Evolutionary conservation across 2,113 vertebrate genomes (phyloP).

Genomic region (Cavia porcellus): DNA sequence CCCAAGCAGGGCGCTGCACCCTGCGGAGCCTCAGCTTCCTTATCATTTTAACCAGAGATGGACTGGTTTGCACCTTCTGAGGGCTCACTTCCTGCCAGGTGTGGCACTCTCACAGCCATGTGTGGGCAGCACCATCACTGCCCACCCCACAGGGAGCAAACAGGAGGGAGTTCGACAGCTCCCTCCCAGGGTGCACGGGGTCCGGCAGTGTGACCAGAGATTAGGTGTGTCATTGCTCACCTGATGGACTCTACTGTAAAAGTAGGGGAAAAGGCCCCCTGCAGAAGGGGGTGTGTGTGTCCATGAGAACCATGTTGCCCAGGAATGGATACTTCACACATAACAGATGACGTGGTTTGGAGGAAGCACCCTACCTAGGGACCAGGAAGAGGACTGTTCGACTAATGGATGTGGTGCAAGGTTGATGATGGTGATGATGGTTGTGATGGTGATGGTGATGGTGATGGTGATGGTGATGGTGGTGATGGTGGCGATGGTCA

Average conservation of each 20-base stretch:
- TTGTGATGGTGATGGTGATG: fast-evolving
- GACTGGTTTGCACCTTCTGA: not conserved
- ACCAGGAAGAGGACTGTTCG: not conserved
- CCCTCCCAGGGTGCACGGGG: no score
- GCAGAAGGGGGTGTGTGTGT: no score
- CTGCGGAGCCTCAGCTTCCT: not conserved
- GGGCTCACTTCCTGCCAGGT: not conserved
- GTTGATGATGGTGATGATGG: not conserved
- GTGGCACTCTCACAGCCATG: not conserved
- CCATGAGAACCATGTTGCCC: not conserved
- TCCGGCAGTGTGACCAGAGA: not conserved
- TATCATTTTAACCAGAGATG: not conserved
- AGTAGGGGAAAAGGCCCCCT: not conserved
- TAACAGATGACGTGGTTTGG: no score
- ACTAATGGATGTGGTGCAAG: no score
- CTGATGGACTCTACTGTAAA: not conserved
- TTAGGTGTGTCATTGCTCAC: not conserved
- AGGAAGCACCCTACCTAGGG: not conserved
- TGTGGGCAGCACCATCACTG: not conserved
- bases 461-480: not conserved
- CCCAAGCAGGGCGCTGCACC: fast-evolving
- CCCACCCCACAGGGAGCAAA: not conserved
- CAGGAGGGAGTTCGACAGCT: not conserved
- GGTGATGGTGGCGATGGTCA: not conserved
- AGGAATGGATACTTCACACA: no score